Percentiles rank a stretch among this genome's conserved stretches.
phyloP scores from a whole-genome alignment of 2,797 vertebrate species.

The Sebastes elongatus region DNA sequence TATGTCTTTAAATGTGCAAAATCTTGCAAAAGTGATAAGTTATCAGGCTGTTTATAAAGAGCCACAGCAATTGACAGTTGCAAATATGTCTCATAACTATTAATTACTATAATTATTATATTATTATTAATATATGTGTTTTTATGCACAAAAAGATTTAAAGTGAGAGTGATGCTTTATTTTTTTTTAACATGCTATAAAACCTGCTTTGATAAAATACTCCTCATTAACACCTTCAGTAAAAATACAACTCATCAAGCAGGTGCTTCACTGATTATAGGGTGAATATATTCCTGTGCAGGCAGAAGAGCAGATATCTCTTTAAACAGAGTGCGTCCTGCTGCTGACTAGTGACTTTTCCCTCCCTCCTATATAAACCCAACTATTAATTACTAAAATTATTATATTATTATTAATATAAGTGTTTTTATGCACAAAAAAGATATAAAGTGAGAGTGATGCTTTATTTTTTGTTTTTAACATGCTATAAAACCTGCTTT shows the following conservation, averaged over 20 bases:
- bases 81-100: neutral
- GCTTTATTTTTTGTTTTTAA: neutral
- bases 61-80: neutral
- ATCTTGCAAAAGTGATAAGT: neutral
- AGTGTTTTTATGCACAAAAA: neutral
- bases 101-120: no score
- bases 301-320: constrained; percentile 46
- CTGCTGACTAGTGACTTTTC: constrained; percentile 80
- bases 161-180: neutral
- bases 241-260: neutral
- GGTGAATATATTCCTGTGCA: constrained; percentile 27
- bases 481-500: neutral
- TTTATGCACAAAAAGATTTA: neutral
- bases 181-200: neutral
- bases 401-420: no score
- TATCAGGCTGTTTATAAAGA: neutral
- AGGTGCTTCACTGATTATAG: neutral
- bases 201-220: neutral
- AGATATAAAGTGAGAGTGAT: neutral
- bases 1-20: neutral
- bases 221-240: neutral
- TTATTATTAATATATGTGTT: no score
- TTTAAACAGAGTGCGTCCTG: constrained; percentile 66
- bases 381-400: neutral
- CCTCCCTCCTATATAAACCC: constrained; percentile 85